A percentile compares a stretch with the other conserved stretches of the same genome.
These are phyloP conservation scores for Heliconius himera DNA, from an alignment of 1,140 invertebrate genomes.

Conservation along the genomic window DNA sequence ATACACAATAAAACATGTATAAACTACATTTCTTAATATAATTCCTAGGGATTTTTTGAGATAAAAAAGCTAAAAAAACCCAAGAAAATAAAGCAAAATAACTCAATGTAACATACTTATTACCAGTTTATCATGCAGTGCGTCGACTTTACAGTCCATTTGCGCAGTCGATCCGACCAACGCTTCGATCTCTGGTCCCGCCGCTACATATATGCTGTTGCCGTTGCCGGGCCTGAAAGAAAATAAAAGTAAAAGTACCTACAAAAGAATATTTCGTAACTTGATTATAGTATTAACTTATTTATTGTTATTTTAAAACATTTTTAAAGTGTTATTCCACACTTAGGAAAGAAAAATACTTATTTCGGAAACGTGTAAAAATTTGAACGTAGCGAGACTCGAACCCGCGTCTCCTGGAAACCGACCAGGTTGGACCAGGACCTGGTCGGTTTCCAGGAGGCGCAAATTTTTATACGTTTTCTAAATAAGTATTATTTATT, in stretches of 20 bases:
- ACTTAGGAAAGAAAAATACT: too few species aligned
- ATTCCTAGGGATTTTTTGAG: background rate
- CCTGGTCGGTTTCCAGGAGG: too few species aligned
- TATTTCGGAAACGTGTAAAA: too few species aligned
- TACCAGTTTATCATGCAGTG: constrained; percentile 77
- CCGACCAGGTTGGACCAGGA: too few species aligned
- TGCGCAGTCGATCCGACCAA: constrained; percentile 71
- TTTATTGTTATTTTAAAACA: background rate
- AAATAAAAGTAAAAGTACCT: background rate
- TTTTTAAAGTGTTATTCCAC: too few species aligned
- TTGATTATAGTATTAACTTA: background rate
- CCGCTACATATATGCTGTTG: constrained; percentile 70
- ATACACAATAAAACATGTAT: too few species aligned
- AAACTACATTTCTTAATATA: too few species aligned
- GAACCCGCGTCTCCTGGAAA: too few species aligned
- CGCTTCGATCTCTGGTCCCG: constrained; percentile 67
- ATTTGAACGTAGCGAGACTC: too few species aligned
- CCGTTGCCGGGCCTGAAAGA: constrained; percentile 58
- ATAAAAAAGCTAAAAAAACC: background rate
- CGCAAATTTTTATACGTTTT: too few species aligned
- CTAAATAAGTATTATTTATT: too few species aligned
- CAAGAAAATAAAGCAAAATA: constrained; percentile 23
- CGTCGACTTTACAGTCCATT: constrained; percentile 75
- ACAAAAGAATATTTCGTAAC: too few species aligned
- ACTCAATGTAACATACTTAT: constrained; percentile 56